Base-by-base conservation (phyloP, 2,113 vertebrate species). In the Octodon degus region DNA sequence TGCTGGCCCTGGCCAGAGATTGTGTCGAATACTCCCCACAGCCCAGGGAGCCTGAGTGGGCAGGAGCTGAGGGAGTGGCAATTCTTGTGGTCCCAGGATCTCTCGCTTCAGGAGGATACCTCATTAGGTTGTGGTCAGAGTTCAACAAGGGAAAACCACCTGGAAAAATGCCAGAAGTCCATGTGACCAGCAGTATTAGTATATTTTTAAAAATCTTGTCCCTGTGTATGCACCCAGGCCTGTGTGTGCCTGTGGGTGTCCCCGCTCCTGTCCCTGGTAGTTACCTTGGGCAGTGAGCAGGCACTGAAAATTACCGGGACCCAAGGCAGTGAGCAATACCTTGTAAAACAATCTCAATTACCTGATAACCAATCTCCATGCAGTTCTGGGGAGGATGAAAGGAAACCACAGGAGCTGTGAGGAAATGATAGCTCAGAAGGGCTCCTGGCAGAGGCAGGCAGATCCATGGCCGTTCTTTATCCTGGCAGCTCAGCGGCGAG, bases 261-360 rank as follows among this genome's bases (percentile, higher is more conserved):
- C 53, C 17, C 4, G 2, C 12, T 25, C 22, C 25, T 0, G 17
- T 70, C 4, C 53, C 53, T 55, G 34, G 8, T 25, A 27, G n/a
- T 83, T 65, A 68, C 79, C 72, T 79, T 68, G 72, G 72, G 72
- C 55, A 20, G 40, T 87, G 67, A 37, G 60, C 27, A 83, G 37
- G 67, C 67, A 60, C 40, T 3, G 24, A 80, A 68, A 82, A 89
- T 94, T 47, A 88, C 92, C 37, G 82, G 79, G 80, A 79, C 27
- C 82, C 60, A 17, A 4, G 79, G 90, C 93, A 53, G 40, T n/a
- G 82, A 97, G 93, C 1, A 19, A 85, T 82, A 79, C 95, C 77
- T 94, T 92, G 94, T 96, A 86, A 94, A 93, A 93, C 92, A 88
- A 76, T 97, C 95, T 95, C 96, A 86, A 60, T 96, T 43, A 96